phyloP scores from a whole-genome alignment of 2,113 vertebrate species.

The Microtus pennsylvanicus region DNA sequence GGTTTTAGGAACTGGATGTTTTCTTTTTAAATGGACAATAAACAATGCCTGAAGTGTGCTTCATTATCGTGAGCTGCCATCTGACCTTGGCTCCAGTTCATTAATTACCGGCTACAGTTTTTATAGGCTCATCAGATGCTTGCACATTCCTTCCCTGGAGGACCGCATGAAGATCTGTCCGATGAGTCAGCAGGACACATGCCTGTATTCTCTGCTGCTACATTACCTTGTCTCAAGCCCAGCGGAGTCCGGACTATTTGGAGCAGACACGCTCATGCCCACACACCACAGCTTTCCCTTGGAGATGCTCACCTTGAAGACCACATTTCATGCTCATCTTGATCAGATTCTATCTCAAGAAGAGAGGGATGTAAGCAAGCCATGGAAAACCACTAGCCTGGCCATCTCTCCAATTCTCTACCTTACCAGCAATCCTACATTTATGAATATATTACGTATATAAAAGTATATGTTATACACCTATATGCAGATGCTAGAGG shows the following conservation, averaged over 20 bases:
- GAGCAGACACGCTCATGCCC: background rate
- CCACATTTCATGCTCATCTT: background rate
- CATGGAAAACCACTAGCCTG: background rate
- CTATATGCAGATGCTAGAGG: background rate
- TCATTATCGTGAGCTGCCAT: background rate
- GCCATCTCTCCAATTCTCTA: background rate
- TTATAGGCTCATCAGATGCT: background rate
- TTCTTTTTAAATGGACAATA: background rate
- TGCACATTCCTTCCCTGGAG: background rate
- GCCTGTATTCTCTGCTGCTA: background rate
- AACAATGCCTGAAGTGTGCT: background rate
- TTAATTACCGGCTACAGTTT: background rate
- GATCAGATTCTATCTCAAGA: background rate
- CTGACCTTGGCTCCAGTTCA: background rate
- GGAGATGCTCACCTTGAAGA: slow-evolving; percentile 1
- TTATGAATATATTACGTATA: background rate
- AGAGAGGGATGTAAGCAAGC: background rate
- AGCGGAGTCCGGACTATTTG: too few relatives aligned
- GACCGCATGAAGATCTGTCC: background rate
- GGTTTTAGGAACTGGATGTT: background rate
- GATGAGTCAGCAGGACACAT: background rate
- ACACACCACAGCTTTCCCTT: background rate
- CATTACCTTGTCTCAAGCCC: background rate
- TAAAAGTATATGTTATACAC: background rate
- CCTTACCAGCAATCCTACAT: background rate